phyloP scores from a whole-genome alignment of 2,888 invertebrate genomes.

The Caradrina kadenii region DNA sequence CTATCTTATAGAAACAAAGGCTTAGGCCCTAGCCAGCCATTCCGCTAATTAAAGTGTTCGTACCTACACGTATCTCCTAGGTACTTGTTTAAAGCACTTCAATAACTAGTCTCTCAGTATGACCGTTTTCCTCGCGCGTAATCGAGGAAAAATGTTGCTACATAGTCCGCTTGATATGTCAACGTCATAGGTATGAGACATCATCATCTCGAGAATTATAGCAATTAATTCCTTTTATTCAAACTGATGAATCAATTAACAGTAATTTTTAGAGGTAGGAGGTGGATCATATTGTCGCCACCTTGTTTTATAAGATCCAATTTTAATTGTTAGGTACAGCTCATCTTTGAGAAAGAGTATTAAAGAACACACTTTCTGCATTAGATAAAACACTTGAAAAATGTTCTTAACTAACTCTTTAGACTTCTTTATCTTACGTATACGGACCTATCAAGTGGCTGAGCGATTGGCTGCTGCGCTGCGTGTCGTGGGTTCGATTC shows the following conservation, averaged over 20 bases:
- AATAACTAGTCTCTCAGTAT: conserved; percentile 21
- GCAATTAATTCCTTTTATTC: conserved; percentile 42
- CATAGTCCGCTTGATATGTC: conserved; percentile 33
- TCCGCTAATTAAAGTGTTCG: conserved; percentile 8
- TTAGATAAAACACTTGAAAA: too few species aligned
- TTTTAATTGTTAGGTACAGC: too few species aligned
- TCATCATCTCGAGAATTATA: conserved; percentile 47
- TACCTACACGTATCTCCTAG: neutral
- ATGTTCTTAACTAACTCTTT: too few species aligned
- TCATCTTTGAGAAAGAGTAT: too few species aligned
- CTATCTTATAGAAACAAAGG: conserved; percentile 10
- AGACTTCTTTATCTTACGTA: too few species aligned
- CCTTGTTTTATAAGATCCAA: too few species aligned
- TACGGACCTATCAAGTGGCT: too few species aligned
- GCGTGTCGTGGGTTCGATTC: too few species aligned
- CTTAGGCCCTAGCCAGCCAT: conserved; percentile 3
- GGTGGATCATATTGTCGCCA: too few species aligned
- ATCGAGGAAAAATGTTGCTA: conserved; percentile 45
- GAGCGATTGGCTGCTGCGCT: too few species aligned
- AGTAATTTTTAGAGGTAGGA: neutral
- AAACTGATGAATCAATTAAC: conserved; percentile 46
- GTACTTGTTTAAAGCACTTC: conserved; percentile 13
- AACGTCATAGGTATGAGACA: conserved; percentile 42
- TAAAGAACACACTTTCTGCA: too few species aligned
- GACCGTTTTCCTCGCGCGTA: conserved; percentile 41